These are phyloP conservation scores for Meteorus colon DNA, from an alignment of 2,888 invertebrate genomes.

Conservation along the genomic window DNA sequence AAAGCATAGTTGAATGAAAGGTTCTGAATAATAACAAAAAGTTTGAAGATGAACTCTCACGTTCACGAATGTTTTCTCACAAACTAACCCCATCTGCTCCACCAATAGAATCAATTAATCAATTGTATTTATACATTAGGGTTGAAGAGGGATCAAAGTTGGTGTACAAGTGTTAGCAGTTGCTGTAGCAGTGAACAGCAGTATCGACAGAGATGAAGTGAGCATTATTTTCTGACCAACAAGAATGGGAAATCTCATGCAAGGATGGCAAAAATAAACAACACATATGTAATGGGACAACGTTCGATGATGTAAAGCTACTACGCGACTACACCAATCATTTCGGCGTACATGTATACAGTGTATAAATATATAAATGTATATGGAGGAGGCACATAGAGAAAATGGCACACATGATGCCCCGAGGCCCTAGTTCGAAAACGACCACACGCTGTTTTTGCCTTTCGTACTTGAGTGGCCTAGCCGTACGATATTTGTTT, in stretches of 20 bases:
- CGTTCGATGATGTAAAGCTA: conserved; percentile 36
- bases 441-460: conserved; percentile 1
- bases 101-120: conserved; percentile 58
- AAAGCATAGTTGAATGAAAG: neutral
- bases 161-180: neutral
- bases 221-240: neutral
- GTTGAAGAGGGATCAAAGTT: conserved; percentile 33
- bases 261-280: conserved; percentile 39
- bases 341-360: conserved; percentile 20
- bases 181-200: conserved; percentile 12
- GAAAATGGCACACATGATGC: neutral
- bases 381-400: conserved; percentile 21
- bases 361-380: neutral
- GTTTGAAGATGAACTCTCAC: conserved; percentile 51
- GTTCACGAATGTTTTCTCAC: conserved; percentile 54
- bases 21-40: neutral
- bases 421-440: neutral
- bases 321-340: neutral
- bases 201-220: neutral
- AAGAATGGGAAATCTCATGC: neutral
- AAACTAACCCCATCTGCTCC: conserved; percentile 45
- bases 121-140: conserved; percentile 57
- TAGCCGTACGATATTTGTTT: conserved; percentile 46
- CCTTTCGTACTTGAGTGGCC: conserved; percentile 30
- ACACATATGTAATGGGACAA: conserved; percentile 37